Conservation (phyloP, 1,140 invertebrate species). For the Euglossa dilemma region DNA sequence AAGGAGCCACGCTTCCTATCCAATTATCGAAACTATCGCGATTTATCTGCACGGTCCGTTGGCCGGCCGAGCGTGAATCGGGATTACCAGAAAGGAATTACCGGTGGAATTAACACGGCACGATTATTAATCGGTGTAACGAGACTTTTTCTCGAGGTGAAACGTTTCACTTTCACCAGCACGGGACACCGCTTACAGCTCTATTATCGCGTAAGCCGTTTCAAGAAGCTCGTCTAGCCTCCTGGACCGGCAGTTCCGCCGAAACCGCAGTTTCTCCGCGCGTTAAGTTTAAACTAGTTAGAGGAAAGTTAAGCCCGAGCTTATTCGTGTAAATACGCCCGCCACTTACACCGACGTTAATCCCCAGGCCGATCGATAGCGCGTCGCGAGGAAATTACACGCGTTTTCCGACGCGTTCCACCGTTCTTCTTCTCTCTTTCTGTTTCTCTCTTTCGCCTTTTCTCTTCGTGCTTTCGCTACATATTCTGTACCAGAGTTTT, state of each 20-base stretch:
- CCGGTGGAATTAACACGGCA: neutral
- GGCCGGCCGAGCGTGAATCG: too few relatives aligned
- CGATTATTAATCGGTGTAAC: neutral
- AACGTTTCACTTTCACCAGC: conserved; percentile 17
- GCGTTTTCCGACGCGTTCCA: neutral
- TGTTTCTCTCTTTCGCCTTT: neutral
- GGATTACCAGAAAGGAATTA: too few relatives aligned
- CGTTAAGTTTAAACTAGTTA: conserved; percentile 69
- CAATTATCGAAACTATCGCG: too few relatives aligned
- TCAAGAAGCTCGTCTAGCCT: conserved; percentile 12
- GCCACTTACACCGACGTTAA: conserved; percentile 60
- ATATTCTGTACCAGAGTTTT: too few relatives aligned
- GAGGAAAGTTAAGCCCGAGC: conserved; percentile 59
- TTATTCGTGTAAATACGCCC: conserved; percentile 65
- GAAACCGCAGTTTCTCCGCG: conserved; percentile 54
- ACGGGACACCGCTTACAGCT: conserved; percentile 13
- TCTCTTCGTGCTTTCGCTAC: too few relatives aligned
- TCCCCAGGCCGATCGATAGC: conserved; percentile 54
- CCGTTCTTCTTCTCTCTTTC: neutral
- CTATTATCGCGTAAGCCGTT: conserved; percentile 43
- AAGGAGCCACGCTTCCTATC: too few relatives aligned
- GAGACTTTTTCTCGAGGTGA: neutral
- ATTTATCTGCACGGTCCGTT: too few relatives aligned
- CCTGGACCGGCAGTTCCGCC: conserved; percentile 26
- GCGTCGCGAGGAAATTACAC: neutral